Evolutionary conservation across 1,140 invertebrate genomes (phyloP), one percentile per base, ranked within the genome.

Genomic region (Lepidurus apus): DNA sequence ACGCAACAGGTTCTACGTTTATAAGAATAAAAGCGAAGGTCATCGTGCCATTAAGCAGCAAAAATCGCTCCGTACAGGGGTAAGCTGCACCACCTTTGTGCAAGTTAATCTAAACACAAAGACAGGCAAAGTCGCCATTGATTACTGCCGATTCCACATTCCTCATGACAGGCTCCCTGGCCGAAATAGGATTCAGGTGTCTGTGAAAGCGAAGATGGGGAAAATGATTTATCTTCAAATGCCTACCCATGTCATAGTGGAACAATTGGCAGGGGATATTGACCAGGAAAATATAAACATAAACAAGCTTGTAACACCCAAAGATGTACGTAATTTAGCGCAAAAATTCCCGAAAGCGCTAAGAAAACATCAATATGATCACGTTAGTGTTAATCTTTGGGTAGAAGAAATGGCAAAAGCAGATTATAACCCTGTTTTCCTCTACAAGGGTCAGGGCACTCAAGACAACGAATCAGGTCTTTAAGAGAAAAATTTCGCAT

Each of bases 281-380:
- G 45, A 47, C 17, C 45, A 47, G 45, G 45, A 17, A 47, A 47
- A 47, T 47, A 17, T 47, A 47, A 47, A 47, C 45, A 47, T 47
- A 1, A 47, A 47, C 45, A 47, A 47, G 17, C 45, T 47, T 47
- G 45, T 76, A n/a, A 76, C 75, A 21, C 44, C 42, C 75, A 76
- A 76, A 76, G 75, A 76, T 43, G 75, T 76, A 44, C 42, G 44
- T 42, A 76, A 76, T 44, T 43, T 76, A 21, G 42, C 75, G 21
- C 24, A 44, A 42, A 76, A 76, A 42, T 43, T 76, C n/a, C 75
- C 75, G 10, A 42, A 76, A 43, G 42, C n/a, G 3, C 42, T 76
- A 11, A 26, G 75, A 21, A 43, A 43, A 21, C 75, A 76, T 42
- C 6, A 21, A 24, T 21, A 76, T 10, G 75, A 76, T 43, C 21